A percentile compares a stretch with the other conserved stretches of the same genome.
Conservation (phyloP, 2,888 invertebrate species). For the Himalopsyche tibetana region DNA sequence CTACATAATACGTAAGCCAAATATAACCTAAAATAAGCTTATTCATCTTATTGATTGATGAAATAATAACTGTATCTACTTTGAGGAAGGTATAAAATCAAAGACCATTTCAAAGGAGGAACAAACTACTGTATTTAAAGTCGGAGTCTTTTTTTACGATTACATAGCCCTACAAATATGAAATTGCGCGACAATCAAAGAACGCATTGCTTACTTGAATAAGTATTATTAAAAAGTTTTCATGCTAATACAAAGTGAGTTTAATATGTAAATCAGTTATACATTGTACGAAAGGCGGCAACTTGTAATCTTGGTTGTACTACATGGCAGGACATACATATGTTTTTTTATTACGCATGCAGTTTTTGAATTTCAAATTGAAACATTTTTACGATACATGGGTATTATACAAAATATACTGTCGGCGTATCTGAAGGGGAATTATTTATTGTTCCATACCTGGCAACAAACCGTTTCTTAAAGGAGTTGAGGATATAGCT, state of each 20-base stretch:
- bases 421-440: conserved; percentile 1
- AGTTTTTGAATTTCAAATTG: conserved; percentile 48
- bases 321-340: neutral
- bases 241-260: neutral
- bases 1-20: too few species aligned
- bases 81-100: too few species aligned
- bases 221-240: neutral
- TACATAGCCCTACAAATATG: too few species aligned
- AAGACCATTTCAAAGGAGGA: too few species aligned
- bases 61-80: too few species aligned
- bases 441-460: conserved; percentile 23
- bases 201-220: too few species aligned
- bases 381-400: conserved; percentile 52
- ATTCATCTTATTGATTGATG: too few species aligned
- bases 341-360: conserved; percentile 32
- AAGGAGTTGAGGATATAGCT: neutral
- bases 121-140: too few species aligned
- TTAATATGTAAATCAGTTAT: neutral
- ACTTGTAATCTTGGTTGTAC: neutral
- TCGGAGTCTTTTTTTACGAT: too few species aligned
- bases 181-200: too few species aligned
- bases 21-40: too few species aligned
- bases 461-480: conserved; percentile 7
- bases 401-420: conserved; percentile 19
- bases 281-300: conserved; percentile 18